Percentiles rank a stretch among this genome's conserved stretches.
These are phyloP conservation scores for Hydropsyche betteni DNA, from an alignment of 2,888 invertebrate species.

Conservation along the genomic window DNA sequence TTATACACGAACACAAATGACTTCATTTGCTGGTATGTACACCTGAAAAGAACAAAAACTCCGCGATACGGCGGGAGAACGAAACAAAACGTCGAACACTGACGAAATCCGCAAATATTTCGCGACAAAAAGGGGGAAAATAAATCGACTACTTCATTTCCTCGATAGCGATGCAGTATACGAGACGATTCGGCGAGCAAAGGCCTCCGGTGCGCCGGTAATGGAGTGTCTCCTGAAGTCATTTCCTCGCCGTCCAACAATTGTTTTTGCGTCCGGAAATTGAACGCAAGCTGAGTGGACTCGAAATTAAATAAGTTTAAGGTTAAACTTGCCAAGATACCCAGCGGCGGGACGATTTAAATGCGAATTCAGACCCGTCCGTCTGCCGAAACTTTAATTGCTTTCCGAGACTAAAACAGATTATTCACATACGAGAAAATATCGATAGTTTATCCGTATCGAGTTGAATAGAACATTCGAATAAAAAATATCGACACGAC, in stretches of 20 bases:
- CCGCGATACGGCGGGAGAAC: neutral
- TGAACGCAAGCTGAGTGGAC: slow-evolving; percentile 39
- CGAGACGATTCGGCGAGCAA: slow-evolving; percentile 14
- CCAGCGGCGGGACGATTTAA: neutral
- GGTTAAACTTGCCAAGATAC: slow-evolving; percentile 29
- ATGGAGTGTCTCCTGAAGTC: slow-evolving; percentile 33
- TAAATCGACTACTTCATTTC: slow-evolving; percentile 25
- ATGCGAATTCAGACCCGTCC: slow-evolving; percentile 10
- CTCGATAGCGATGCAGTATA: slow-evolving; percentile 13
- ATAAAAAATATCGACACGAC: too few species aligned
- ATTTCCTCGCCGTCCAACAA: slow-evolving; percentile 37
- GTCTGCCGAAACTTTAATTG: slow-evolving; percentile 19
- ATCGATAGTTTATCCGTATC: too few species aligned
- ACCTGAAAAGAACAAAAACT: slow-evolving; percentile 10
- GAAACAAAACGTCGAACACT: slow-evolving; percentile 9
- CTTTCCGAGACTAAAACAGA: neutral
- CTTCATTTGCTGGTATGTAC: too few species aligned
- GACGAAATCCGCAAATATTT: slow-evolving; percentile 8
- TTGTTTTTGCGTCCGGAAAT: slow-evolving; percentile 47
- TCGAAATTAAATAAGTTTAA: slow-evolving; percentile 36
- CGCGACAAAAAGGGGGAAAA: neutral
- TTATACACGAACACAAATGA: neutral
- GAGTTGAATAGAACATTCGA: too few species aligned
- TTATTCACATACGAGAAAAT: neutral
- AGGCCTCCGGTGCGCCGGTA: slow-evolving; percentile 32